Evolutionary conservation across 2,113 vertebrate species (phyloP).

Genomic region (Ochotona princeps): DNA sequence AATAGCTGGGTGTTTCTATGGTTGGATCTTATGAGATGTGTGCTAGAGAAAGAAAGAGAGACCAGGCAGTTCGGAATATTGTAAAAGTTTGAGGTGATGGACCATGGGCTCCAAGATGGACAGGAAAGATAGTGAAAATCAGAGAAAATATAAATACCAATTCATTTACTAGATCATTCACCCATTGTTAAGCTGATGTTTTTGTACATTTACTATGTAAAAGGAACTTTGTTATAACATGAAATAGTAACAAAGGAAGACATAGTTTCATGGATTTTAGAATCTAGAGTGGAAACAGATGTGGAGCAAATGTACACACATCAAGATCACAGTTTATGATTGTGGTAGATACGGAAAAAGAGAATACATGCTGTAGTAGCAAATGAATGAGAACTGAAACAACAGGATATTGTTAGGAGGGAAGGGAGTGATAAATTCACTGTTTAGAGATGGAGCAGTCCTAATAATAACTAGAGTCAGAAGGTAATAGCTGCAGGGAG

Average conservation of each 20-base stretch:
- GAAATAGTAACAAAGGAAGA: not conserved
- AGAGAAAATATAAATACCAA: not conserved
- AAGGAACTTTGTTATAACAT: not conserved
- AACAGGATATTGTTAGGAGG: not conserved
- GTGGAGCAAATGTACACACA: not conserved
- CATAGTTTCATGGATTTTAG: not conserved
- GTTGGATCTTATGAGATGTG: not conserved
- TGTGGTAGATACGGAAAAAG: not conserved
- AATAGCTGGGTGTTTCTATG: not conserved
- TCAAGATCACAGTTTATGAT: not conserved
- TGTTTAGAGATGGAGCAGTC: not conserved
- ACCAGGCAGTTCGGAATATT: not conserved
- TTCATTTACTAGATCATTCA: not conserved
- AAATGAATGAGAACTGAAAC: not conserved
- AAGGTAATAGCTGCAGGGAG: not conserved
- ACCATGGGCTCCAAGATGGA: not conserved
- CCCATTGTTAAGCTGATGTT: not conserved
- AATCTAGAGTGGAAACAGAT: not conserved
- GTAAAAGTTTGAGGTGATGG: not conserved
- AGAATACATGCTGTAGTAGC: not conserved
- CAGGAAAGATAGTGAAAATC: not conserved
- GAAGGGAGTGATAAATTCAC: no score
- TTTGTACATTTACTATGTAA: not conserved
- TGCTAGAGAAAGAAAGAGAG: not conserved
- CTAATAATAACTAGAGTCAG: not conserved